These are phyloP conservation scores for Cassiopea xamachana DNA, from an alignment of 30 jellyfish, hydroid and myxozoan genomes.

Conservation along the genomic window DNA sequence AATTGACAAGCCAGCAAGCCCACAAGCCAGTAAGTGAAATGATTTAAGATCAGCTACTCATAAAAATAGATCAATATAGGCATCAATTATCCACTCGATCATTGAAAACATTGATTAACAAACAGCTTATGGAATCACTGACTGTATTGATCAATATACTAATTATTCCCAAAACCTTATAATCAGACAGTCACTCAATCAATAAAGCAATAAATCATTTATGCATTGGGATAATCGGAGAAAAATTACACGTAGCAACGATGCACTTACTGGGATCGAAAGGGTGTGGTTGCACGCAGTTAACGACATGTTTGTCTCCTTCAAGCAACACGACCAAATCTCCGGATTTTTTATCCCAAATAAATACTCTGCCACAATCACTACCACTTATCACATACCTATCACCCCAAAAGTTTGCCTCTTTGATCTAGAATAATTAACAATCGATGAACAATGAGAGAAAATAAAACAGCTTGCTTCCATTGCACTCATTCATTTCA, in stretches of 20 bases:
- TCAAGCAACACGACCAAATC: slow-evolving; percentile 63
- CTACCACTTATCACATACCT: slow-evolving; percentile 85
- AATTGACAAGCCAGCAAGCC: not conserved
- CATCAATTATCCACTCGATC: not conserved
- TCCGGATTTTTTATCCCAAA: slow-evolving; percentile 87
- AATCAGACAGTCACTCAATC: not conserved
- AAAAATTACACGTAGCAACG: not conserved
- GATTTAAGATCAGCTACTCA: no score
- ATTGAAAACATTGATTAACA: not conserved
- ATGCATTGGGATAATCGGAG: not conserved
- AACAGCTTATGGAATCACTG: not conserved
- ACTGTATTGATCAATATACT: not conserved
- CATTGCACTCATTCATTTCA: no score
- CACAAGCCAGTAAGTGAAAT: no score
- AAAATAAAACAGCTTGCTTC: not conserved
- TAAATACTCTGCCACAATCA: slow-evolving; percentile 91
- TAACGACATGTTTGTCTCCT: slow-evolving; percentile 92
- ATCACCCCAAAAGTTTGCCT: slow-evolving; percentile 94
- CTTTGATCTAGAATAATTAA: slow-evolving; percentile 65
- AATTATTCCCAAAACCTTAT: not conserved
- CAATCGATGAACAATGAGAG: not conserved
- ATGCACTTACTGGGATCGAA: slow-evolving; percentile 78
- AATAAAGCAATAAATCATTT: not conserved
- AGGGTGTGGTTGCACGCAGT: slow-evolving; percentile 94
- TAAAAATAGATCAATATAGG: not conserved